Conservation (phyloP, 2,113 vertebrate species). For the Crocuta crocuta region DNA sequence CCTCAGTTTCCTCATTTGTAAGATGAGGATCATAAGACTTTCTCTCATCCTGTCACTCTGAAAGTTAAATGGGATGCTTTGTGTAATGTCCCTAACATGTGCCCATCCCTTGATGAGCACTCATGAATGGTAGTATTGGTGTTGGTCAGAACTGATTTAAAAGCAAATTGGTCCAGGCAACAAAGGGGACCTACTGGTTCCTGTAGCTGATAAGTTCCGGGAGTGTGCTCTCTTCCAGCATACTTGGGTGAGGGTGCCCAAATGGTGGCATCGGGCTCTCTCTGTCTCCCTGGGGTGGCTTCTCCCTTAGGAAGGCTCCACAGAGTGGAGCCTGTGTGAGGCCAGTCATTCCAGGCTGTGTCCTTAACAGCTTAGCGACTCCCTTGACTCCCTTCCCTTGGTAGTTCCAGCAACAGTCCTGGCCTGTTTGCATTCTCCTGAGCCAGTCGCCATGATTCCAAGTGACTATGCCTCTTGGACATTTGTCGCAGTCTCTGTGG, state of each 20-base stretch:
- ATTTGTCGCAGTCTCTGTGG: background rate
- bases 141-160: slow-evolving; percentile 1
- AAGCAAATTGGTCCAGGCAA: background rate
- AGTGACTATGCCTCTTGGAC: background rate
- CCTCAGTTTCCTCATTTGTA: background rate
- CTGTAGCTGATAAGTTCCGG: background rate
- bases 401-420: background rate
- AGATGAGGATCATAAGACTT: background rate
- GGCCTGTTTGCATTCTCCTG: background rate
- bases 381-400: background rate
- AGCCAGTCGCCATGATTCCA: background rate
- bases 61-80: background rate
- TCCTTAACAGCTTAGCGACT: background rate
- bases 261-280: background rate
- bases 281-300: background rate
- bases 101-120: background rate
- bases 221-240: background rate
- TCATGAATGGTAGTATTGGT: background rate
- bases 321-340: background rate
- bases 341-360: background rate
- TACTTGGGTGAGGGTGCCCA: background rate
- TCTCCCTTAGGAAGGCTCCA: background rate
- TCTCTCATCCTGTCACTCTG: background rate
- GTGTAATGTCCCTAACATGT: background rate
- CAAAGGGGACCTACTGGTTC: background rate